phyloP scores from a whole-genome alignment of 2,888 invertebrate genomes.

The Ennomos quercinarius region DNA sequence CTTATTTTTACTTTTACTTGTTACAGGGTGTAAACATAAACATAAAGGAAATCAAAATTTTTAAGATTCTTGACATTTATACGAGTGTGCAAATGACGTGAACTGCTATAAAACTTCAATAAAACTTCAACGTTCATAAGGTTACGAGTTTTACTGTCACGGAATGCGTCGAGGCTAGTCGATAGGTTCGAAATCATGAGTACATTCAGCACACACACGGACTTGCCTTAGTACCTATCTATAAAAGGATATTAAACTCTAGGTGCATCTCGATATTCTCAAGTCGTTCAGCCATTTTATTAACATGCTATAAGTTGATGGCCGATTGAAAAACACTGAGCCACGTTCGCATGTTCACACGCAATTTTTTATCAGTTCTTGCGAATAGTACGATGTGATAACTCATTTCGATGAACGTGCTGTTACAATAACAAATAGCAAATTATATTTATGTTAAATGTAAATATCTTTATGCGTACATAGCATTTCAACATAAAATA shows the following conservation, averaged over 20 bases:
- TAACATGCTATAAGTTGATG: constrained; percentile 18
- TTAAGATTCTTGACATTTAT: no score
- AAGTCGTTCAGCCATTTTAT: constrained; percentile 34
- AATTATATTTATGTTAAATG: constrained; percentile 20
- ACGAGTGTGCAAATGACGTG: constrained; percentile 39
- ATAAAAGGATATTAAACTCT: constrained; percentile 46
- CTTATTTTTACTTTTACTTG: no score
- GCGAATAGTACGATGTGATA: constrained; percentile 6
- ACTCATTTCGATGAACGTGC: constrained; percentile 6
- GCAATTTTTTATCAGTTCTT: constrained; percentile 10
- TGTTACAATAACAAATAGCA: constrained; percentile 5
- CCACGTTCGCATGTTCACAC: constrained; percentile 12
- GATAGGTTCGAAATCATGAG: constrained; percentile 73
- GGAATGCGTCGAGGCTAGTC: constrained; percentile 54
- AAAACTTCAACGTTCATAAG: constrained; percentile 46
- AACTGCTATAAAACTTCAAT: constrained; percentile 15
- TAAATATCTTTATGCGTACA: constrained; percentile 8
- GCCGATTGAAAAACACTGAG: constrained; percentile 16
- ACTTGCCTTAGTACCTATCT: constrained; percentile 26
- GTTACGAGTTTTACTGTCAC: constrained; percentile 52
- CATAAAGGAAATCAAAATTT: no score
- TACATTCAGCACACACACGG: constrained; percentile 34
- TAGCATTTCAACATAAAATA: constrained; percentile 16
- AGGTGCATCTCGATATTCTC: constrained; percentile 34
- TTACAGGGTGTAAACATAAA: no score